Conservation (phyloP, 2,113 vertebrate genomes). For the Phalacrocorax pelagicus region DNA sequence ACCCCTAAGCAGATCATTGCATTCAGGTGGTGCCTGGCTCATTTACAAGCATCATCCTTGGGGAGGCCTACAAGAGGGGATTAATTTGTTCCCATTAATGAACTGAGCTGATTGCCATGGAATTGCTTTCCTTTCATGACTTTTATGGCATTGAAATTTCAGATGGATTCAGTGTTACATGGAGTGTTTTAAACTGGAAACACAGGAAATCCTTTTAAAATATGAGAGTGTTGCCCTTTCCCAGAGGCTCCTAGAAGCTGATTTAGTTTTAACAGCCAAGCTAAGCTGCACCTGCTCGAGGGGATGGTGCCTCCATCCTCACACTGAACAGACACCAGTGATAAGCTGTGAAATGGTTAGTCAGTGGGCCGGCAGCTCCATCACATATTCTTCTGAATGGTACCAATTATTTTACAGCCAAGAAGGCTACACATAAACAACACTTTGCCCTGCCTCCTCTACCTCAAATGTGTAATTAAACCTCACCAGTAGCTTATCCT, state of each 20-base stretch:
- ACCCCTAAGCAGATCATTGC: not conserved
- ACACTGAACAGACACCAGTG: not conserved
- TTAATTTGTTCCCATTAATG: not conserved
- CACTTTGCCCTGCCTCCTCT: not conserved
- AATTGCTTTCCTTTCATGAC: not conserved
- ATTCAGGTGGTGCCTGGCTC: not conserved
- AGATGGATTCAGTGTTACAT: not conserved
- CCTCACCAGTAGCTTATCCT: not conserved
- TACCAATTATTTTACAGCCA: not conserved
- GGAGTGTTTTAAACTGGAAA: not conserved
- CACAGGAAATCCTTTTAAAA: not conserved
- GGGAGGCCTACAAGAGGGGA: not conserved
- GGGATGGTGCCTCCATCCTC: not conserved
- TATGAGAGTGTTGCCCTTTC: not conserved
- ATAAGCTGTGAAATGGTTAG: not conserved
- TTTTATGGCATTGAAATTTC: not conserved
- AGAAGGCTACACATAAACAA: not conserved
- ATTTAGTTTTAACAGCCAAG: not conserved
- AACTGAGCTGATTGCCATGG: not conserved
- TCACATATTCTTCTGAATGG: not conserved
- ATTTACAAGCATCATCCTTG: not conserved
- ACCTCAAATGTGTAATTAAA: conserved; percentile 22
- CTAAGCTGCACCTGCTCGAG: not conserved
- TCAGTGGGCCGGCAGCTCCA: not conserved
- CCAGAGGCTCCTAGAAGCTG: not conserved